These are phyloP conservation scores for Mormyrus proboscirostris DNA, from an alignment of 2,797 vertebrate genomes.

Conservation along the genomic window DNA sequence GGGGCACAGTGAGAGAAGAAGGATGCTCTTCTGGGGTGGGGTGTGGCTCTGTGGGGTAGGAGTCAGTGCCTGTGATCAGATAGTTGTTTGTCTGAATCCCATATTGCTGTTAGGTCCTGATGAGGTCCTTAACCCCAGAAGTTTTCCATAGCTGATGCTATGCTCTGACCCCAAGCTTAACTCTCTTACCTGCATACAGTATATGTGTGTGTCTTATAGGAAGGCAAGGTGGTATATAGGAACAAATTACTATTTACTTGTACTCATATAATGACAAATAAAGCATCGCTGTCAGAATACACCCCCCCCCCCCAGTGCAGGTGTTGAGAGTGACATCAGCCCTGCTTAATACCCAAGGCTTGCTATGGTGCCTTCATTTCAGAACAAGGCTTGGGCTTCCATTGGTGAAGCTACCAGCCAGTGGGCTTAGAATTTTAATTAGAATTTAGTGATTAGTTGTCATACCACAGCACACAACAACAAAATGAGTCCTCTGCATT, in stretches of 20 bases:
- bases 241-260: neutral
- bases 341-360: neutral
- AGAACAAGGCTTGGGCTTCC: neutral
- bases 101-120: neutral
- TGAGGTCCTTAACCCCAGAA: neutral
- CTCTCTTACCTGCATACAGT: neutral
- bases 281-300: neutral
- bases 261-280: neutral
- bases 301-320: neutral
- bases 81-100: neutral
- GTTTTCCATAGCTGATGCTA: neutral
- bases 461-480: too few species aligned
- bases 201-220: neutral
- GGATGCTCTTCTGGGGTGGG: neutral
- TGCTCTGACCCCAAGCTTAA: neutral
- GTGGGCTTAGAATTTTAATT: neutral
- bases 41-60: neutral
- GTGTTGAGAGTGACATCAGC: neutral
- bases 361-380: neutral
- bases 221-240: neutral
- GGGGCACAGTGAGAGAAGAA: neutral
- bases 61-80: neutral
- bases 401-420: neutral
- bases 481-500: too few species aligned
- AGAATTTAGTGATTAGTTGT: too few species aligned